phyloP scores from a whole-genome alignment of 2,888 invertebrate species.

The Tetanocera ferruginea region DNA sequence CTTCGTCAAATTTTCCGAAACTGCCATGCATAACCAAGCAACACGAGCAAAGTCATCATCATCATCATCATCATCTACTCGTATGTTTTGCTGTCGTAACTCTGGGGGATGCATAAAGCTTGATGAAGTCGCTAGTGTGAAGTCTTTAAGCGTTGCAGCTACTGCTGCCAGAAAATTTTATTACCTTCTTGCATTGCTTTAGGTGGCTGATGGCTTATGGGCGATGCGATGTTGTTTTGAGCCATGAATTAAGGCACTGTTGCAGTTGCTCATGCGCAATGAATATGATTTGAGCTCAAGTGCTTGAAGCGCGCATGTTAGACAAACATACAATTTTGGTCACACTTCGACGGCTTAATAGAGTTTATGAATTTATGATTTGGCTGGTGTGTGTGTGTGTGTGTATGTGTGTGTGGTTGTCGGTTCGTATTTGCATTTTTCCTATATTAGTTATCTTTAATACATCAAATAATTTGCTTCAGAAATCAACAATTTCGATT shows the following conservation, averaged over 20 bases:
- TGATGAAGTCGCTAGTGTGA: neutral
- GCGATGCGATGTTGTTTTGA: neutral
- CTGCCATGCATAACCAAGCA: constrained; percentile 29
- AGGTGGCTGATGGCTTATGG: neutral
- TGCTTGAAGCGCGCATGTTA: neutral
- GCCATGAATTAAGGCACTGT: neutral
- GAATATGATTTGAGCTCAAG: neutral
- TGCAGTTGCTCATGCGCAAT: constrained; percentile 17
- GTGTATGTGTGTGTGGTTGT: neutral
- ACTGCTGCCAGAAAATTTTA: constrained; percentile 14
- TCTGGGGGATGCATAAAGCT: neutral
- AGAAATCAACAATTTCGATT: too few species aligned
- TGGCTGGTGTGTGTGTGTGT: neutral
- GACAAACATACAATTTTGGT: constrained; percentile 20
- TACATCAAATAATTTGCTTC: too few species aligned
- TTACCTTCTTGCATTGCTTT: neutral
- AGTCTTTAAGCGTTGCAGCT: neutral
- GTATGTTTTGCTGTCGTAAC: neutral
- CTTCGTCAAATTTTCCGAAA: constrained; percentile 35
- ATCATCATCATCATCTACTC: constrained; percentile 1
- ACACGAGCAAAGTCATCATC: constrained; percentile 28
- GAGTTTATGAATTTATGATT: neutral
- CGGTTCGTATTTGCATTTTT: too few species aligned
- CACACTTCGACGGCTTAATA: constrained; percentile 36
- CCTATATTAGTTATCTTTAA: too few species aligned